Base-by-base conservation (phyloP, 2,797 vertebrate genomes). In the Eleutherodactylus coqui region DNA sequence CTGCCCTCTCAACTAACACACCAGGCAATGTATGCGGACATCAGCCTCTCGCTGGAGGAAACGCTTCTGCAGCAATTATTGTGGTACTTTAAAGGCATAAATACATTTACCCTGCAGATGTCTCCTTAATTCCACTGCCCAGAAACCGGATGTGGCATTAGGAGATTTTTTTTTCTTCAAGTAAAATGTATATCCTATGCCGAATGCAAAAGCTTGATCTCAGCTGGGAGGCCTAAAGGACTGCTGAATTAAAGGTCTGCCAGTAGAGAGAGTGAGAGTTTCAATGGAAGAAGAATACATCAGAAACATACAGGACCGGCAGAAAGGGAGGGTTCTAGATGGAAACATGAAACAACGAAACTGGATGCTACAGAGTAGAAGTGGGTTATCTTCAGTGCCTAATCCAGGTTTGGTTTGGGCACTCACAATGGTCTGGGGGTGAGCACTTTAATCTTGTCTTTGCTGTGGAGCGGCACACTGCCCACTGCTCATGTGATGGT, bases 51-150 rank as follows among this genome's bases (percentile, higher is more conserved):
- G 14, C 19, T 27, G 53, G 43, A 55, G 53, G 72, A 75, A 45
- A 73, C 3, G 7, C n/a, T 1, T 14, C 16, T 32, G 70, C 82
- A 62, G 36, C 69, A 58, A 84, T 84, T 75, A 84, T 47, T 84
- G 64, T 64, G 53, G 36, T 75, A 58, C 49, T 70, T 55, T 72
- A 27, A 82, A 82, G 45, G 41, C 62, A 53, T 47, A 49, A 81
- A 80, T 45, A 81, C n/a, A 81, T 69, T 69, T 51, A 32, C 69
- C 70, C 82, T 83, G 82, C 72, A 83, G 69, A 75, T 83, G 70
- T 73, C 55, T 27, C 51, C 27, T 41, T 73, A 9, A 47, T 75
- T 45, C 75, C 27, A 62, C 24, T 62, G 51, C 51, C 67, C 29
- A 70, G 21, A 81, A 81, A 82, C 64, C n/a, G 13, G 64, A 70